Evolutionary conservation across 2,888 invertebrate genomes (phyloP), one percentile per base, ranked within the genome.

Genomic region (Cantharis rufa): DNA sequence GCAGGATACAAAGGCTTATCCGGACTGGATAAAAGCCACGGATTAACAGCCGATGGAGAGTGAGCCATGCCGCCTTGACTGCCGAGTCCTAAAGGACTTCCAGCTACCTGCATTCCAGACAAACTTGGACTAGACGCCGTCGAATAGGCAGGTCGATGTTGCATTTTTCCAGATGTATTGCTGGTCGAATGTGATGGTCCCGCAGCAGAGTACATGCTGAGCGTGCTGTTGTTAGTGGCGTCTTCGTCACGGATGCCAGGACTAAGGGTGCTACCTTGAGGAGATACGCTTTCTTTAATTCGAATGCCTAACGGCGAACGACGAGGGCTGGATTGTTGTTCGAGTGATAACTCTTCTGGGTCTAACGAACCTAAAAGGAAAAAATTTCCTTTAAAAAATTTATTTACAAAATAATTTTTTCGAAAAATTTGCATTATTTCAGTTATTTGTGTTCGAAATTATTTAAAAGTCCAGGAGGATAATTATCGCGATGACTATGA

Each of bases 261-360:
- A 75, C 93, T 93, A 83, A 87, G 80, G 62, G 85, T 85, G 76
- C 84, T 85, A 66, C 86, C 87, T 91, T 90, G 85, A 88, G 91
- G 85, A 90, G 91, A 89, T 32, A 89, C 88, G 3, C 91, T 85
- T 62, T 91, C 90, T 11, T 90, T 90, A 63, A 91, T 84, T 28
- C 91, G 85, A 18, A 91, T 85, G 81, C 83, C 82, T 61, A 84
- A 78, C 48, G 87, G 86, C 62, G 86, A 86, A 66, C 86, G 86
- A 71, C 86, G 85, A 69, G 86, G 85, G 75, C 84, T 82, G 70
- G 82, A 80, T 79, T 88, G 91, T 85, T 88, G 92, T 84, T 92
- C 92, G 86, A 95, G 89, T 48, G 94, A 94, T 78, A 95, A 88
- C 87, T 95, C 95, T 88, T 95, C 95, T 84, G 94, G 93, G 85